Percentiles rank a stretch among this genome's conserved stretches.
These are phyloP conservation scores for Notothenia rossii DNA, from an alignment of 2,113 vertebrate genomes.

Conservation along the genomic window DNA sequence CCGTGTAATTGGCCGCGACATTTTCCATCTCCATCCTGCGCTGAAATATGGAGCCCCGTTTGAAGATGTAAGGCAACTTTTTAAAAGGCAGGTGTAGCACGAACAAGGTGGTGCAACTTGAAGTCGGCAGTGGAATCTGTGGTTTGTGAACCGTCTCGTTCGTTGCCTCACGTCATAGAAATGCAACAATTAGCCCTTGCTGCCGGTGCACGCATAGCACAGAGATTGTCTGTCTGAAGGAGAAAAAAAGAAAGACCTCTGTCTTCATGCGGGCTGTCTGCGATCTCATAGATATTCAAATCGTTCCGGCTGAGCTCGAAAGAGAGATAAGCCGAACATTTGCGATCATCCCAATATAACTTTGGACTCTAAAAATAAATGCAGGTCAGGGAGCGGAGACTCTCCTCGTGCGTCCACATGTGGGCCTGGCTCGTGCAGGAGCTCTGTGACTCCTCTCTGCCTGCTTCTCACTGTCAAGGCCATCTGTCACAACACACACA, in stretches of 20 bases:
- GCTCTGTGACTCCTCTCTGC: conserved; percentile 50
- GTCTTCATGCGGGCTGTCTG: neutral
- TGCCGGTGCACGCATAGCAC: neutral
- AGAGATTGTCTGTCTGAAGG: neutral
- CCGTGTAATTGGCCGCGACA: conserved; percentile 43
- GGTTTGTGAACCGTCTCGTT: neutral
- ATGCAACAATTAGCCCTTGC: neutral
- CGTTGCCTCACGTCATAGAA: neutral
- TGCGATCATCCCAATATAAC: conserved; percentile 77
- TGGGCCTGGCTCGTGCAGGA: conserved; percentile 64
- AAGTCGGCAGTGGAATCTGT: neutral
- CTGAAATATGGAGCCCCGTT: neutral
- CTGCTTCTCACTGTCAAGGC: conserved; percentile 66
- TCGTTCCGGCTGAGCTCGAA: conserved; percentile 33
- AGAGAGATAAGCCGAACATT: conserved; percentile 71
- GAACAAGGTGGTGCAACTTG: neutral
- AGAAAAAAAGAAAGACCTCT: neutral
- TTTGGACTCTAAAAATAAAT: conserved; percentile 77
- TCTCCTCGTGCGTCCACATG: conserved; percentile 70
- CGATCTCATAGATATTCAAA: conserved; percentile 45
- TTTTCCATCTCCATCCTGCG: conserved; percentile 19
- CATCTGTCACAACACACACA: conserved; percentile 71
- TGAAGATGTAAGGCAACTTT: neutral
- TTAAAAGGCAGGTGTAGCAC: neutral
- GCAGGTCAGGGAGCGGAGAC: conserved; percentile 70